Evolutionary conservation across 2,888 invertebrate species (phyloP).

Genomic region (Drosophila seclusa): DNA sequence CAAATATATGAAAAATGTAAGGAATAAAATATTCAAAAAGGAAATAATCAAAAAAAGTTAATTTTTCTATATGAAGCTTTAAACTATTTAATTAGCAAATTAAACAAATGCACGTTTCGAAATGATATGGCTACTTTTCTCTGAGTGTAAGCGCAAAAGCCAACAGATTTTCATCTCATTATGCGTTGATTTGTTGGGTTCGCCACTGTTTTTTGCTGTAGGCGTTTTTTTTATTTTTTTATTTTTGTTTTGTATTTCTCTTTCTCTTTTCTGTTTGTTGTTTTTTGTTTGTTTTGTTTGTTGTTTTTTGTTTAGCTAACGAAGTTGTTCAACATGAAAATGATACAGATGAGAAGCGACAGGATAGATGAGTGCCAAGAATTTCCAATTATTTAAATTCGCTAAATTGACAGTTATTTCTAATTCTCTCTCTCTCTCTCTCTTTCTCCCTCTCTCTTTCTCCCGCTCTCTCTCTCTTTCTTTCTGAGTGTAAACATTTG

Average conservation of each 20-base stretch:
- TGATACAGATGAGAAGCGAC: constrained; percentile 31
- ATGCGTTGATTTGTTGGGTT: constrained; percentile 60
- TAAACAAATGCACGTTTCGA: neutral
- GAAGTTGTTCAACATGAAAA: constrained; percentile 52
- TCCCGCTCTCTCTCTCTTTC: neutral
- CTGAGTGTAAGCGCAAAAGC: constrained; percentile 59
- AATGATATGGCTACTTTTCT: neutral
- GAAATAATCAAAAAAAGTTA: neutral
- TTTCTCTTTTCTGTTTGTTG: neutral
- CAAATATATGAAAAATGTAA: neutral
- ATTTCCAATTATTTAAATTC: constrained; percentile 36
- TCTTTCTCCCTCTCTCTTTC: neutral
- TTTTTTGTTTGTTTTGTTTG: neutral
- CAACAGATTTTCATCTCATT: constrained; percentile 79
- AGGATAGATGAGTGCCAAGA: constrained; percentile 4
- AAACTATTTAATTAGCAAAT: neutral
- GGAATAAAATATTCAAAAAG: neutral
- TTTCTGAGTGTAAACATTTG: neutral
- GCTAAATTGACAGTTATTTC: constrained; percentile 50
- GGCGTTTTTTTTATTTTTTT: constrained; percentile 37
- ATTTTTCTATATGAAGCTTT: neutral
- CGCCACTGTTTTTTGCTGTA: constrained; percentile 29
- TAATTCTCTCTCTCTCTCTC: no score
- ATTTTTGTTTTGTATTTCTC: no score
- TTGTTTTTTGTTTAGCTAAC: constrained; percentile 48